phyloP scores from a whole-genome alignment of 2,888 invertebrate species.

The Polyploca ridens region DNA sequence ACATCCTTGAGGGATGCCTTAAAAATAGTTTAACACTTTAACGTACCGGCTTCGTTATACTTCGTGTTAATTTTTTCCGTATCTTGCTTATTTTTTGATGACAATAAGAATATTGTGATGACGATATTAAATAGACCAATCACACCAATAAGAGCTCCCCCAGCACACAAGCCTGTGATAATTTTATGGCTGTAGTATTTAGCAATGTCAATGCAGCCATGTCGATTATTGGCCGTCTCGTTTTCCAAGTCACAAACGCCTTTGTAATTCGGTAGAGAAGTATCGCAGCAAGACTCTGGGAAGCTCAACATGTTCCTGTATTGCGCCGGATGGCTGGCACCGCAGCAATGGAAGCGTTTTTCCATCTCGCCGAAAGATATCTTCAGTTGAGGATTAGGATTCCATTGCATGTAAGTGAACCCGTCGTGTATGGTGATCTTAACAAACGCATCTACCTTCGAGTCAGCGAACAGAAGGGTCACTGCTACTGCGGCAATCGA shows the following conservation, averaged over 20 bases:
- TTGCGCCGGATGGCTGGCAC: constrained; percentile 69
- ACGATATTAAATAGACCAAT: neutral
- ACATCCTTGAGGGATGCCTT: neutral
- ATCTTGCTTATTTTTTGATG: neutral
- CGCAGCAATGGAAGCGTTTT: constrained; percentile 72
- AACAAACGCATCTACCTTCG: constrained; percentile 68
- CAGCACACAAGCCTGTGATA: neutral
- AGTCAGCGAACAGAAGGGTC: constrained; percentile 66
- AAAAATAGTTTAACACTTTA: neutral
- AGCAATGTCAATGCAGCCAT: constrained; percentile 57
- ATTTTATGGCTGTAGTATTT: neutral
- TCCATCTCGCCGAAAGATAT: constrained; percentile 61
- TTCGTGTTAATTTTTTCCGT: neutral
- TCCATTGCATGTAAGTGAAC: constrained; percentile 51
- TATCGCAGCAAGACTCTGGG: constrained; percentile 74
- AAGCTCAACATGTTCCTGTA: constrained; percentile 72
- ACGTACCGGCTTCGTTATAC: neutral
- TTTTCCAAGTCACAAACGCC: constrained; percentile 71
- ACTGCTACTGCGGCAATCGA: constrained; percentile 56
- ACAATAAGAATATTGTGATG: neutral
- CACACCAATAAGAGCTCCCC: neutral
- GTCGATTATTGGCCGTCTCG: constrained; percentile 72
- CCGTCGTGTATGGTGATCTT: constrained; percentile 51
- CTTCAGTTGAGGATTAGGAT: constrained; percentile 48
- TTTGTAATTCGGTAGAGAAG: constrained; percentile 44